phyloP scores from a whole-genome alignment of 2,888 invertebrate genomes.

The Eudasyphora cyanicolor region DNA sequence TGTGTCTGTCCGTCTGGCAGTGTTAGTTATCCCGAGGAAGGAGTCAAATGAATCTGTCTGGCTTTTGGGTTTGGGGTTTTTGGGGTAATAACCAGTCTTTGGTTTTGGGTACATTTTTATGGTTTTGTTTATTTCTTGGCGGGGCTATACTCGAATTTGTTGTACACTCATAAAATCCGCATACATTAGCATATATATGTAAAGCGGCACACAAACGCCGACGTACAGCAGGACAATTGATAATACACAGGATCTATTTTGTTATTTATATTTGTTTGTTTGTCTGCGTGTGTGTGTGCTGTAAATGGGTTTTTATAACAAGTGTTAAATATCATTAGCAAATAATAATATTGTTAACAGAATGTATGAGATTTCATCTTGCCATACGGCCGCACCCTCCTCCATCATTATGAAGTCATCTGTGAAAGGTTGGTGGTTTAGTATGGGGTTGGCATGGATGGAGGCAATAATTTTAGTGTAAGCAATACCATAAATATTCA shows the following conservation, averaged over 20 bases:
- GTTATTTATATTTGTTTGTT: background rate
- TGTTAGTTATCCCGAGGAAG: background rate
- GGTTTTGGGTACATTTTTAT: constrained; percentile 45
- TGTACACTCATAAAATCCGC: constrained; percentile 12
- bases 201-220: background rate
- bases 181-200: constrained; percentile 2
- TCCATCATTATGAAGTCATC: background rate
- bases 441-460: background rate
- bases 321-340: constrained; percentile 52
- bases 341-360: constrained; percentile 48
- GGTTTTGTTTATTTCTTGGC: constrained; percentile 51
- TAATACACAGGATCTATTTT: background rate
- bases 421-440: background rate
- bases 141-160: constrained; percentile 21
- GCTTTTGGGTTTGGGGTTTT: background rate
- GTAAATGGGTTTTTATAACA: constrained; percentile 22
- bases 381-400: background rate
- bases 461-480: background rate
- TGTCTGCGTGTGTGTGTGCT: too few relatives aligned
- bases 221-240: too few relatives aligned
- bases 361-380: constrained; percentile 32
- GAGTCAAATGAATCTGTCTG: background rate
- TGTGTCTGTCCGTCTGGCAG: background rate
- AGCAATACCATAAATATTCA: constrained; percentile 7
- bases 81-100: background rate